These are phyloP conservation scores for Solen grandis DNA, from an alignment of 1,140 invertebrate genomes.

Conservation along the genomic window DNA sequence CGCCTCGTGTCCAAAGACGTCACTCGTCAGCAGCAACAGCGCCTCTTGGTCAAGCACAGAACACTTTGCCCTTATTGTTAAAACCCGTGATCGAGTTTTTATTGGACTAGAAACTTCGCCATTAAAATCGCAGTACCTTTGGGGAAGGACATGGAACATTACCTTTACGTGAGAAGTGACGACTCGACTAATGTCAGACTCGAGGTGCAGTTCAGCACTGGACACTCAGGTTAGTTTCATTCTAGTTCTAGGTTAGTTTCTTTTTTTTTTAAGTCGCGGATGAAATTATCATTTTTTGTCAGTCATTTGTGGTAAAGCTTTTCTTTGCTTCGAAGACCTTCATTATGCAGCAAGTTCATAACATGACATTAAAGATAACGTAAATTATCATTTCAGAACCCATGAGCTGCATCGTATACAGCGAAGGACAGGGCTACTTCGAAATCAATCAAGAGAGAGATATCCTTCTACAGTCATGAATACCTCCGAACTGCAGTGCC, in stretches of 20 bases:
- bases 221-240: not conserved
- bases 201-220: not conserved
- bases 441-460: constrained; percentile 22
- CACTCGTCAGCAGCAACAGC: not conserved
- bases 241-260: not conserved
- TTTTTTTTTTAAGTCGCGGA: not conserved
- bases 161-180: constrained; percentile 22
- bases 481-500: constrained; percentile 15
- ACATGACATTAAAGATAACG: constrained; percentile 14
- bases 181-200: not conserved
- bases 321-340: not conserved
- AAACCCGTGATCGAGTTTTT: constrained; percentile 18
- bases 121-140: not conserved
- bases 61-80: not conserved
- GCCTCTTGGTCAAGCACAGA: constrained; percentile 11
- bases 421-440: constrained; percentile 19
- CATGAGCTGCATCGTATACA: constrained; percentile 26
- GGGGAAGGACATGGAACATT: not conserved
- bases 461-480: constrained; percentile 17
- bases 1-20: constrained; percentile 24
- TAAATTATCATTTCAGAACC: not conserved
- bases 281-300: no score
- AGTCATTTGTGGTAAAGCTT: not conserved
- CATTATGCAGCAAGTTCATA: constrained; percentile 21
- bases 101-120: no score